phyloP scores from a whole-genome alignment of 2,888 invertebrate genomes.

The Galeruca laticollis region DNA sequence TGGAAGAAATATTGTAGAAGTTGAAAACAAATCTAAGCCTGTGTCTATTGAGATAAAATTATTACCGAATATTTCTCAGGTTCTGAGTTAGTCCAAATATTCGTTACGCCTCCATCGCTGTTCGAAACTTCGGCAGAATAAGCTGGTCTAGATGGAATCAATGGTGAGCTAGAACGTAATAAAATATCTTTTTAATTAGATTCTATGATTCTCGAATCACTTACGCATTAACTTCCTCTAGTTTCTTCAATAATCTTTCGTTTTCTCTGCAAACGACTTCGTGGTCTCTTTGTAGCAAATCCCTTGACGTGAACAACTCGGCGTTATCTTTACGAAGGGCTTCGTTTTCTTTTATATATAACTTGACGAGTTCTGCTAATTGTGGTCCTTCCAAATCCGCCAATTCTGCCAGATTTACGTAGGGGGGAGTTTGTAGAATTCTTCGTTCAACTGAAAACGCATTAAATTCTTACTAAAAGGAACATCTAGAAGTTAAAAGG shows the following conservation, averaged over 20 bases:
- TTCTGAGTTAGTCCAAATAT: slow-evolving; percentile 81
- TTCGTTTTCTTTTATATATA: slow-evolving; percentile 87
- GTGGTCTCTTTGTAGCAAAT: slow-evolving; percentile 87
- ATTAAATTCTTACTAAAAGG: not conserved
- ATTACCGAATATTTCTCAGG: slow-evolving; percentile 64
- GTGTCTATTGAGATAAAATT: too few relatives aligned
- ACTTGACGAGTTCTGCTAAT: slow-evolving; percentile 84
- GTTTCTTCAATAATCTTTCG: slow-evolving; percentile 85
- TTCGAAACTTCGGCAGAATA: slow-evolving; percentile 71
- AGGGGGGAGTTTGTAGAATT: slow-evolving; percentile 68
- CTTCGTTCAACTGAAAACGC: slow-evolving; percentile 57
- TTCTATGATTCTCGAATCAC: slow-evolving; percentile 60
- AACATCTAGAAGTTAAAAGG: too few relatives aligned
- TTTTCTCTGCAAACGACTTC: slow-evolving; percentile 92
- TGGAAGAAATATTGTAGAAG: too few relatives aligned
- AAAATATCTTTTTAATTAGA: slow-evolving; percentile 65
- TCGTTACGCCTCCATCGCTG: slow-evolving; percentile 60
- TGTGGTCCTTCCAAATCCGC: slow-evolving; percentile 83
- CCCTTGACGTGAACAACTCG: slow-evolving; percentile 83
- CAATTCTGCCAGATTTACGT: slow-evolving; percentile 79
- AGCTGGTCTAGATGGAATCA: slow-evolving; percentile 82
- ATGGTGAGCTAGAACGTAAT: slow-evolving; percentile 85
- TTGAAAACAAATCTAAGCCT: too few relatives aligned
- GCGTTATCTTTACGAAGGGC: slow-evolving; percentile 86
- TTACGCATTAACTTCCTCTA: slow-evolving; percentile 91